Percentiles rank a stretch among this genome's conserved stretches.
Evolutionary conservation across 2,888 invertebrate species (phyloP).

Genomic region (Anoplius nigerrimus): DNA sequence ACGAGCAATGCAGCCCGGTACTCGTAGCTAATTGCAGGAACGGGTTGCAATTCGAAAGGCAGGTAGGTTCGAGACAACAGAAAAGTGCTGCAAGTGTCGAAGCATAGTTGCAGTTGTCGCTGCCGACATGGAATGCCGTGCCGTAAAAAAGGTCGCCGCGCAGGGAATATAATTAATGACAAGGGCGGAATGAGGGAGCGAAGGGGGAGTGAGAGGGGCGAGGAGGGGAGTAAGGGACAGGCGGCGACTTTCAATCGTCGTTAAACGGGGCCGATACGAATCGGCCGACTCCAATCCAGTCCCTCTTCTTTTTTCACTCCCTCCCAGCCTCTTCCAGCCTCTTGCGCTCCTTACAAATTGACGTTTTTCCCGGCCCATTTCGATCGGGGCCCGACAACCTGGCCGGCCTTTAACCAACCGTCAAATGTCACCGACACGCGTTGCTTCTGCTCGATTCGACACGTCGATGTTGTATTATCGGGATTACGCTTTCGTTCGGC

Average conservation of each 20-base stretch:
- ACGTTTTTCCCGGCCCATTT: not conserved
- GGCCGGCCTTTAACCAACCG: not conserved
- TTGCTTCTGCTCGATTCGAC: too few relatives aligned
- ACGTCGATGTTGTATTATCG: too few relatives aligned
- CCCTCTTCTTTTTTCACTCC: not conserved
- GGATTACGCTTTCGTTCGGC: too few relatives aligned
- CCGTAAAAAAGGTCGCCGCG: slow-evolving; percentile 57
- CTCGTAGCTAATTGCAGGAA: too few relatives aligned
- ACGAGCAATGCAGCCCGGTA: too few relatives aligned
- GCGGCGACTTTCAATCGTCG: slow-evolving; percentile 60
- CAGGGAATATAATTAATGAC: slow-evolving; percentile 57
- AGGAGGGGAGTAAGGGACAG: slow-evolving; percentile 46
- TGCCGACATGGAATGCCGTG: slow-evolving; percentile 50
- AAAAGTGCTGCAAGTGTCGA: slow-evolving; percentile 31
- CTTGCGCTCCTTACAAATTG: not conserved
- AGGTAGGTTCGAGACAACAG: not conserved
- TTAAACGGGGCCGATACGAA: slow-evolving; percentile 7
- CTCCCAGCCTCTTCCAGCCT: not conserved
- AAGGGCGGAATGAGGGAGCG: too few relatives aligned
- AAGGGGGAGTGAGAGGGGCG: too few relatives aligned
- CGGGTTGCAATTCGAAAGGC: too few relatives aligned
- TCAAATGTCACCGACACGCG: not conserved
- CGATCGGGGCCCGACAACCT: too few relatives aligned
- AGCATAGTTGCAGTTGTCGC: slow-evolving; percentile 2
- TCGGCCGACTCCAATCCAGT: slow-evolving; percentile 1